Percentiles rank a stretch among this genome's conserved stretches.
Conservation (phyloP, 2,113 vertebrate species). For the Cheilinus undulatus region DNA sequence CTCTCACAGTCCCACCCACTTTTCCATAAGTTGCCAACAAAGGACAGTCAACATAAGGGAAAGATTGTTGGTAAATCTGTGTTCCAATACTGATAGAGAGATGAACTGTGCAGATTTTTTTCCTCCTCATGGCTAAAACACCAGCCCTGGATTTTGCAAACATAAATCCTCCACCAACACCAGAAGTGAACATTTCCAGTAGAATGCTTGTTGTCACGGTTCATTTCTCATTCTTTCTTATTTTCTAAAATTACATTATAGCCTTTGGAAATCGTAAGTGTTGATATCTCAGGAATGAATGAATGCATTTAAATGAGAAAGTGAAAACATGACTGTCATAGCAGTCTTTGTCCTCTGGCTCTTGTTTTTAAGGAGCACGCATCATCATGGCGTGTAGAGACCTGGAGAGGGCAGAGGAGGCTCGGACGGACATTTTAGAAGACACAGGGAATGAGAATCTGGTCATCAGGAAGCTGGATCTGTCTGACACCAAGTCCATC, state of each 20-base stretch:
- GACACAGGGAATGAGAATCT: conserved; percentile 82
- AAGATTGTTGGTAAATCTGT: too few species aligned
- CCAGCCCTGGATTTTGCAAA: too few species aligned
- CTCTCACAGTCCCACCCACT: too few species aligned
- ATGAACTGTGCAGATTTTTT: not conserved
- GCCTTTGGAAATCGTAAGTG: too few species aligned
- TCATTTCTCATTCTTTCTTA: not conserved
- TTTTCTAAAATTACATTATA: too few species aligned
- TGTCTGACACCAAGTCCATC: conserved; percentile 83
- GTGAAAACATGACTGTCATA: not conserved
- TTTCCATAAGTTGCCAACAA: too few species aligned
- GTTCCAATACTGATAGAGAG: too few species aligned
- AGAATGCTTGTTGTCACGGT: not conserved
- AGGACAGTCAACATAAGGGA: too few species aligned
- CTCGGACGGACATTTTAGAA: conserved; percentile 77
- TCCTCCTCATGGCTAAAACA: too few species aligned
- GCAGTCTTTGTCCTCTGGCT: not conserved
- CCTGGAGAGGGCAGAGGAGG: conserved; percentile 80
- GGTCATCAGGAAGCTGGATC: conserved; percentile 81
- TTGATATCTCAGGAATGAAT: too few species aligned
- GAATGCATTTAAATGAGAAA: too few species aligned
- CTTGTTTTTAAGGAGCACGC: conserved; percentile 75
- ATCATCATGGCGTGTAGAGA: conserved; percentile 85
- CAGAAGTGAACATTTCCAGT: not conserved
- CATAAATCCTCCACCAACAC: not conserved